These are phyloP conservation scores for Diarsia brunnea DNA, from an alignment of 2,888 invertebrate species.

Conservation along the genomic window DNA sequence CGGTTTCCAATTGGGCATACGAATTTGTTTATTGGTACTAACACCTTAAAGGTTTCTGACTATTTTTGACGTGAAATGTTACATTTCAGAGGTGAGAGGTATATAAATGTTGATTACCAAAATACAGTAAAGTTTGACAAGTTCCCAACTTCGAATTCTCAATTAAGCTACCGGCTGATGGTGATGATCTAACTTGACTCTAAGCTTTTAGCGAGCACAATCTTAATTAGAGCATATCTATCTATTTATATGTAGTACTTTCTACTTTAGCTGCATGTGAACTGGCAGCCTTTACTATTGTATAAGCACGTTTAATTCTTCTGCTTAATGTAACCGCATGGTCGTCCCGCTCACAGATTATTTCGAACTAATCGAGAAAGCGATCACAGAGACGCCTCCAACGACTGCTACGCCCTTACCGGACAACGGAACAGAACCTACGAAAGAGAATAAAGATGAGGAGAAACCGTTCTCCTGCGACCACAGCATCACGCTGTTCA, in stretches of 20 bases:
- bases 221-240: conserved; percentile 46
- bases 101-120: neutral
- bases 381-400: conserved; percentile 73
- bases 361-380: conserved; percentile 72
- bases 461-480: conserved; percentile 92
- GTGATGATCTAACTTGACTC: conserved; percentile 25
- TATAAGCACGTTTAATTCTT: conserved; percentile 76
- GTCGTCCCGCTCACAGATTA: conserved; percentile 79
- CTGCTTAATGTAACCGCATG: conserved; percentile 85
- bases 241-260: conserved; percentile 19
- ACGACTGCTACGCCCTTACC: conserved; percentile 70
- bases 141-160: neutral
- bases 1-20: neutral
- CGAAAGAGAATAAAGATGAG: conserved; percentile 84
- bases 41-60: neutral
- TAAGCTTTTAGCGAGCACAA: conserved; percentile 40
- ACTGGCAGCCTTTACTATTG: conserved; percentile 54
- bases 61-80: neutral
- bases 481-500: conserved; percentile 93
- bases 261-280: conserved; percentile 54
- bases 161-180: neutral
- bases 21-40: neutral
- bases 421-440: conserved; percentile 74
- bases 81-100: neutral
- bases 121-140: neutral